Evolutionary conservation across 1,140 invertebrate genomes (phyloP).

Genomic region (Papilio machaon): DNA sequence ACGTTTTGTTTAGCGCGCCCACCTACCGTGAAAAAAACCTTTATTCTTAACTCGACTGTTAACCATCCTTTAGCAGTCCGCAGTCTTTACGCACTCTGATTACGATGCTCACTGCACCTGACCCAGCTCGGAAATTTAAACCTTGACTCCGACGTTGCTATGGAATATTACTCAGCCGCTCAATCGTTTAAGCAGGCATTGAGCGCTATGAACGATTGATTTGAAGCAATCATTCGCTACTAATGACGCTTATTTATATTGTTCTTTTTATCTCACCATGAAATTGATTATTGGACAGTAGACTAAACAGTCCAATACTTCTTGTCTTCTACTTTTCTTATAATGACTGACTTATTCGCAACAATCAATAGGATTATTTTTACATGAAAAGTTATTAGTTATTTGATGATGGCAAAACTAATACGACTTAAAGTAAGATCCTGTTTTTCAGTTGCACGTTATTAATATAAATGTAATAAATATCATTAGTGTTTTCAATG

Average conservation of each 20-base stretch:
- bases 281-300: background rate
- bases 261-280: background rate
- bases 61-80: slow-evolving; percentile 29
- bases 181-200: background rate
- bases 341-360: background rate
- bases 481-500: too few species aligned
- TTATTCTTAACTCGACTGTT: slow-evolving; percentile 31
- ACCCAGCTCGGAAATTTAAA: slow-evolving; percentile 22
- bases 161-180: slow-evolving; percentile 7
- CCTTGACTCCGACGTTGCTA: background rate
- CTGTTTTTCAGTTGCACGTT: too few species aligned
- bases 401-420: too few species aligned
- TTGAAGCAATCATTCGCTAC: background rate
- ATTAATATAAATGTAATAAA: too few species aligned
- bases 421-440: too few species aligned
- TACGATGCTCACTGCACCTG: slow-evolving; percentile 28
- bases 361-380: too few species aligned
- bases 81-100: slow-evolving; percentile 31
- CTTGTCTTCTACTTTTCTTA: background rate
- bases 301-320: background rate
- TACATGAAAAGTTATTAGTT: too few species aligned
- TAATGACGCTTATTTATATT: slow-evolving; percentile 1
- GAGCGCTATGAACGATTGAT: slow-evolving; percentile 17
- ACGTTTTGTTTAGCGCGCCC: slow-evolving; percentile 19
- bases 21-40: slow-evolving; percentile 31